Evolutionary conservation across 2,797 vertebrate species (phyloP), one percentile per base, ranked within the genome.

Genomic region (Acestrorhynchus altus): DNA sequence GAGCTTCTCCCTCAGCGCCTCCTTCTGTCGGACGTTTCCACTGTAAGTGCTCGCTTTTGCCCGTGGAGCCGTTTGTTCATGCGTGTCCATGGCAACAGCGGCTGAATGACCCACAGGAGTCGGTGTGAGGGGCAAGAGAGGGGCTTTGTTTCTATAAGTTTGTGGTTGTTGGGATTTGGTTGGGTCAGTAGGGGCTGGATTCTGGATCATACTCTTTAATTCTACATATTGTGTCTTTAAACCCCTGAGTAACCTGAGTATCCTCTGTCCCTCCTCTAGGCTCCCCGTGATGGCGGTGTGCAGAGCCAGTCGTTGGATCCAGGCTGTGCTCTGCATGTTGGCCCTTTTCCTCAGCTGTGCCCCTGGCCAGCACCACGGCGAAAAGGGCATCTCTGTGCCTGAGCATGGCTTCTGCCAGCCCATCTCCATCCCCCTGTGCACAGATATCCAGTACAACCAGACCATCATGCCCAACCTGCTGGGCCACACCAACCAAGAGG

Each of bases 371-470:
- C 87, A 90, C 78, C 88, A 93, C 7, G 92, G 93, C 5, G 94
- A 95, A 81, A 92, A 91, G 72, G 93, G 91, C 10, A 93, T 95
- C 74, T 94, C 93, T 0, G 83, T 94, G 18, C 94, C 94, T 0
- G 94, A 95, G 39, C 96, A 96, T n/a, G 95, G 96, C 72, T 95
- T 95, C 87, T 98, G 97, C 87, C 96, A 96, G 83, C 93, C 95
- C 83, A 95, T 98, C 87, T 95, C 95, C 64, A 95, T 96, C 83
- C 95, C 96, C 0, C 91, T 96, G 59, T 96, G 96, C 88, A 93
- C 92, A 0, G 94, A 95, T 88, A 94, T 96, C n/a, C 92, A 94
- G 77, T 96, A 96, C 90, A 96, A 96, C 88, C 94, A 94, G 89
- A 96, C 96, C 78, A 95, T 96, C 90, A 92, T 96, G 94, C 96